Base-by-base conservation (phyloP, 2,888 invertebrate species). In the Amblyjoppa proteus region DNA sequence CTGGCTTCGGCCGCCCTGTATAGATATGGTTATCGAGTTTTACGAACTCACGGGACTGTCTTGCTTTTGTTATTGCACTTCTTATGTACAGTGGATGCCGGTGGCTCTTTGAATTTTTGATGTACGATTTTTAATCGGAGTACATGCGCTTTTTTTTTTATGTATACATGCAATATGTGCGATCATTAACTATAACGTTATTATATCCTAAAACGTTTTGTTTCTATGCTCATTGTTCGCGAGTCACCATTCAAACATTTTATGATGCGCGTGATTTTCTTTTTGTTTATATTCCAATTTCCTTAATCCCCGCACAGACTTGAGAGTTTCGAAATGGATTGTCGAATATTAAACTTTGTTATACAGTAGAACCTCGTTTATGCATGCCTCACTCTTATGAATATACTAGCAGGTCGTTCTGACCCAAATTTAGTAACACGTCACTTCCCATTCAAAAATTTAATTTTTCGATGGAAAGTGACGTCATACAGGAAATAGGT, bases 51-150 rank as follows among this genome's bases (percentile, higher is more conserved):
- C 41, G 56, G 58, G 66, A 78, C 38, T 56, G 58, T 64, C 73
- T 61, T 73, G 69, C 74, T 34, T 86, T 75, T 31, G 75, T 79
- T 74, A 68, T 80, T 77, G 31, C 86, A 70, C 41, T 34, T 61
- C 68, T 87, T 88, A 88, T 88, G 85, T 87, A 88, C 88, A 88
- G 68, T 87, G 84, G 84, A 78, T 70, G 82, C 81, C 80, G 70
- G 45, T 68, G 84, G 81, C 66, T 58, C 79, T 68, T 77, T 75
- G 34, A 76, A 80, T 85, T 80, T 85, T 68, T 58, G 73, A 85
- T 83, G 78, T 83, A 87, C 68, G 74, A 69, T 84, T 53, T 53
- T 74, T 49, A 49, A 75, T 78, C 70, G 45, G 61, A 56, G 71
- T 75, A 69, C 64, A 81, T 81, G 81, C 64, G 77, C 64, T 73